Evolutionary conservation across 1,140 invertebrate genomes (phyloP).

Genomic region (Microvelia longipes): DNA sequence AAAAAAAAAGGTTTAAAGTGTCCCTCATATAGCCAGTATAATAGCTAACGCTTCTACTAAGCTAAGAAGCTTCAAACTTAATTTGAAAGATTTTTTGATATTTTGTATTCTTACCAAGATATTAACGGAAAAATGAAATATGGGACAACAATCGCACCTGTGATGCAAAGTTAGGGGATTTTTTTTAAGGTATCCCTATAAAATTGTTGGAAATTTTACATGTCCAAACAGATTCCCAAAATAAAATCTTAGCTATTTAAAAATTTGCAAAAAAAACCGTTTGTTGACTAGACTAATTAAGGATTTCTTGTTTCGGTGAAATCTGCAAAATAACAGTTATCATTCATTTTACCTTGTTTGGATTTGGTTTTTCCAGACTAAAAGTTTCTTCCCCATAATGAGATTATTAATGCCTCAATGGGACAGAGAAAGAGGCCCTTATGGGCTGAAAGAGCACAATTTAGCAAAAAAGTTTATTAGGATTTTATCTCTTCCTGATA

Average conservation of each 20-base stretch:
- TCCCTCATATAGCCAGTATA: background rate
- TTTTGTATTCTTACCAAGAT: too few species aligned
- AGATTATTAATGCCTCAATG: conserved; percentile 51
- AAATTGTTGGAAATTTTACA: too few species aligned
- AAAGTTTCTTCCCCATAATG: conserved; percentile 48
- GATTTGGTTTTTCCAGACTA: conserved; percentile 25
- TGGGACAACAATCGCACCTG: too few species aligned
- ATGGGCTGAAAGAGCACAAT: conserved; percentile 47
- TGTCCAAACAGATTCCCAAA: background rate
- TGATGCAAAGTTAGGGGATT: too few species aligned
- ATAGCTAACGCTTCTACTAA: background rate
- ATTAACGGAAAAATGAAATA: too few species aligned
- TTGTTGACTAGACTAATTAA: background rate
- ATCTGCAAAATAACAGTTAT: conserved; percentile 7
- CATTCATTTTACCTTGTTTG: conserved; percentile 13
- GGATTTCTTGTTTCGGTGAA: background rate
- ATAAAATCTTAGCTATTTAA: background rate
- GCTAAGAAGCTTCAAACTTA: too few species aligned
- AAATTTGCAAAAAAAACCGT: background rate
- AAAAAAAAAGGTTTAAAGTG: background rate
- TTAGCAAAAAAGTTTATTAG: conserved; percentile 49
- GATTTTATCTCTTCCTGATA: conserved; percentile 46
- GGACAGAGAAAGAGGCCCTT: conserved; percentile 45
- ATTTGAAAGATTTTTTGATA: too few species aligned
- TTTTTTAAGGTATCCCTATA: too few species aligned